These are phyloP conservation scores for Habropoda laboriosa DNA, from an alignment of 1,140 invertebrate genomes.

Conservation along the genomic window DNA sequence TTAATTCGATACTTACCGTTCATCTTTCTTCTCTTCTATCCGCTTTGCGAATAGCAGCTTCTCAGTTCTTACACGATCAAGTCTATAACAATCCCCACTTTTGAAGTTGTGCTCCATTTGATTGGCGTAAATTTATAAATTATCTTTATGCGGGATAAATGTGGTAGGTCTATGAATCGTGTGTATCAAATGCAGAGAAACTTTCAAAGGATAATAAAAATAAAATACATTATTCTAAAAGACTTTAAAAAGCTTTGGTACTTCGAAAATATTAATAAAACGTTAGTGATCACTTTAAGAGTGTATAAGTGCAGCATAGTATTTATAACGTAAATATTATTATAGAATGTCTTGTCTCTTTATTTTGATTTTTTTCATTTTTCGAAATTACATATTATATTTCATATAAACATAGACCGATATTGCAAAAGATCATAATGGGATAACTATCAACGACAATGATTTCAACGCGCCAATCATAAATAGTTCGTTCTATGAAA, in stretches of 20 bases:
- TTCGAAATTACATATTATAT: too few relatives aligned
- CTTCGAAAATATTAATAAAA: background rate
- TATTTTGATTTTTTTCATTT: too few relatives aligned
- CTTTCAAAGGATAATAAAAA: background rate
- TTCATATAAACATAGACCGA: too few relatives aligned
- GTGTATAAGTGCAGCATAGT: background rate
- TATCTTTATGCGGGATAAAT: background rate
- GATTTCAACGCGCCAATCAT: background rate
- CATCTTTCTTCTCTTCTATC: constrained; percentile 59
- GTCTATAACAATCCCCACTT: constrained; percentile 49
- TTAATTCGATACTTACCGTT: constrained; percentile 55
- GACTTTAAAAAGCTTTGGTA: background rate
- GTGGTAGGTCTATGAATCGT: background rate
- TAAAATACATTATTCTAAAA: background rate
- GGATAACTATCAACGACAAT: background rate
- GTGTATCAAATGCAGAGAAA: background rate
- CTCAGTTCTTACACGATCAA: constrained; percentile 6
- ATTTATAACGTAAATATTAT: background rate
- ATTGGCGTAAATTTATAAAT: constrained; percentile 29
- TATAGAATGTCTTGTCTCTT: background rate
- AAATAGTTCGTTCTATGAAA: background rate
- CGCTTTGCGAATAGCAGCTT: constrained; percentile 50
- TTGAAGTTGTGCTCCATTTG: background rate
- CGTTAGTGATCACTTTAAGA: background rate
- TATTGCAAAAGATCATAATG: background rate